Evolutionary conservation across 1,140 invertebrate genomes (phyloP).

Genomic region (Drosophila nigrodunni): DNA sequence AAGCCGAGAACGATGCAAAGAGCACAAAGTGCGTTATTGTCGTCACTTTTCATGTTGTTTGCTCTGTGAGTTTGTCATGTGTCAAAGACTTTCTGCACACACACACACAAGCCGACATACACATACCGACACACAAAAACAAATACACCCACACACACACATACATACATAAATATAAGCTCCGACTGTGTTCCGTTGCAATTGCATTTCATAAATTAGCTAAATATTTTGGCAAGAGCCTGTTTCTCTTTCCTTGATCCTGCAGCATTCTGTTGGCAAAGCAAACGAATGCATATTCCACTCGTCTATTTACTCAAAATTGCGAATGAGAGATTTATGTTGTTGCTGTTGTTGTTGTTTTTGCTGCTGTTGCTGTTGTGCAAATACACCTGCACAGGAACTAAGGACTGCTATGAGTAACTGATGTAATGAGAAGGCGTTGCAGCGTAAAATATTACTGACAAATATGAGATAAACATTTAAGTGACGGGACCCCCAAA

Average conservation of each 20-base stretch:
- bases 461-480: constrained; percentile 49
- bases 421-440: constrained; percentile 58
- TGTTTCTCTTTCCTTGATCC: not conserved
- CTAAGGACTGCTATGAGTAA: not conserved
- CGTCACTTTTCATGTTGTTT: constrained; percentile 50
- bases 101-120: not conserved
- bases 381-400: constrained; percentile 43
- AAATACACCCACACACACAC: not conserved
- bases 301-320: constrained; percentile 59
- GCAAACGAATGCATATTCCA: constrained; percentile 43
- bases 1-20: not conserved
- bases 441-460: constrained; percentile 48
- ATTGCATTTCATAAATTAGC: constrained; percentile 72
- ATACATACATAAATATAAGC: not conserved
- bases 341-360: constrained; percentile 39
- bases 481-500: not conserved
- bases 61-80: constrained; percentile 53
- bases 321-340: constrained; percentile 36
- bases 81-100: constrained; percentile 43
- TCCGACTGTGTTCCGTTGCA: constrained; percentile 11
- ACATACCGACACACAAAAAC: not conserved
- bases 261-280: not conserved
- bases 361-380: constrained; percentile 40
- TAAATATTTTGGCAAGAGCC: constrained; percentile 66
- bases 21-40: constrained; percentile 16